Conservation (phyloP, 2,113 vertebrate genomes). For the Psephotus haematonotus region DNA sequence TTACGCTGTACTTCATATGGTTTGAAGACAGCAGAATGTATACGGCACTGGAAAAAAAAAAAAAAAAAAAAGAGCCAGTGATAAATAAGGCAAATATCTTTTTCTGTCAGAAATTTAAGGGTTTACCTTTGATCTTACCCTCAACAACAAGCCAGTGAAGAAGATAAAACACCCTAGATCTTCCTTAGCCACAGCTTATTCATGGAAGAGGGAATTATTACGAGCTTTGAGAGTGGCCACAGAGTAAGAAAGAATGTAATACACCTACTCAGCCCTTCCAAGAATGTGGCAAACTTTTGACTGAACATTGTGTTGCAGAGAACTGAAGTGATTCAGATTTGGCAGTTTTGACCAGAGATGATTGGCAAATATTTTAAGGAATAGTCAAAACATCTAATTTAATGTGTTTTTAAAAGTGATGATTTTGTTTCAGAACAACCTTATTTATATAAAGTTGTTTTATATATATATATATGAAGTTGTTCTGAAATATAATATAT, state of each 20-base stretch:
- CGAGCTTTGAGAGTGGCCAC: not conserved
- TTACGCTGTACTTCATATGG: not conserved
- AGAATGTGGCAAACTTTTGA: not conserved
- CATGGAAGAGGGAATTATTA: not conserved
- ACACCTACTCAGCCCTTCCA: not conserved
- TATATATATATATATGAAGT: too few species aligned
- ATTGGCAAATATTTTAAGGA: not conserved
- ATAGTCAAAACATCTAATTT: not conserved
- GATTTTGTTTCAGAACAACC: not conserved
- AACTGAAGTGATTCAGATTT: not conserved
- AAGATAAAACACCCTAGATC: not conserved
- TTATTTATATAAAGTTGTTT: too few species aligned
- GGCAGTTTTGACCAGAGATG: not conserved
- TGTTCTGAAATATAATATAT: not conserved
- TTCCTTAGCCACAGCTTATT: not conserved
- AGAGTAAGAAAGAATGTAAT: not conserved
- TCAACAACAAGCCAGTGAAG: not conserved
- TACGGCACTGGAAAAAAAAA: not conserved
- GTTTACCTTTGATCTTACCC: not conserved
- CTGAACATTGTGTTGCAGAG: not conserved
- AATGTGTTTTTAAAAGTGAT: not conserved
- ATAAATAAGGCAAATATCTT: not conserved
- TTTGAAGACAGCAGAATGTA: not conserved
- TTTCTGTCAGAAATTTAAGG: not conserved
- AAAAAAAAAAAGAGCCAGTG: not conserved